A percentile compares a stretch with the other conserved stretches of the same genome.
These are phyloP conservation scores for Nymphalis c-album DNA, from an alignment of 2,888 invertebrate species.

Conservation along the genomic window DNA sequence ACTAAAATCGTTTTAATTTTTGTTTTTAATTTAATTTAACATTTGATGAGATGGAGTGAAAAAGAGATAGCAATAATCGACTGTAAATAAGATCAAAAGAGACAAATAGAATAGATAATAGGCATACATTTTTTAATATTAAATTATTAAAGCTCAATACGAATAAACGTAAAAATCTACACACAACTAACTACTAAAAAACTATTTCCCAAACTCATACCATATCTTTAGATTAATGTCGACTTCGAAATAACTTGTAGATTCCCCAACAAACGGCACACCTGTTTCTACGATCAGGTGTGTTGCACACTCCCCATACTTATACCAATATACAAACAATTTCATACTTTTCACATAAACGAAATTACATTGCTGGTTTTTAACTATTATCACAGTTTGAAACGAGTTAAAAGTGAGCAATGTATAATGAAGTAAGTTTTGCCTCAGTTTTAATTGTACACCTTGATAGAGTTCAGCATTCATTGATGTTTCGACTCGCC, in stretches of 20 bases:
- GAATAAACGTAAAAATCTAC: neutral
- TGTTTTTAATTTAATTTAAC: too few species aligned
- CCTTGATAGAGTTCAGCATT: conserved; percentile 35
- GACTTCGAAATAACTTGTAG: conserved; percentile 42
- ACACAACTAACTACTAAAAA: neutral
- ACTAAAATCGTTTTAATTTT: too few species aligned
- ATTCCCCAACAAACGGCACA: conserved; percentile 45
- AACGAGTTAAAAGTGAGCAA: conserved; percentile 14
- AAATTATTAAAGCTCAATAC: neutral
- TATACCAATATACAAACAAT: conserved; percentile 33
- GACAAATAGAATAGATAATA: too few species aligned
- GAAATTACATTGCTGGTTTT: conserved; percentile 40
- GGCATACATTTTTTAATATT: neutral
- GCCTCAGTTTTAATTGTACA: neutral
- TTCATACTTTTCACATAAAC: conserved; percentile 2
- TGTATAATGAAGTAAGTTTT: conserved; percentile 23
- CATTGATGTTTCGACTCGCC: conserved; percentile 58
- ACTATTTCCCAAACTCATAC: conserved; percentile 8
- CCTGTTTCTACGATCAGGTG: conserved; percentile 65
- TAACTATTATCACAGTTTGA: neutral
- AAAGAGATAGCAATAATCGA: too few species aligned
- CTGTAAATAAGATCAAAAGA: too few species aligned
- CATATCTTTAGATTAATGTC: conserved; percentile 46
- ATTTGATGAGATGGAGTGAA: too few species aligned
- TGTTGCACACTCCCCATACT: conserved; percentile 44